phyloP scores from a whole-genome alignment of 2,797 vertebrate species.

The Cygnus olor region DNA sequence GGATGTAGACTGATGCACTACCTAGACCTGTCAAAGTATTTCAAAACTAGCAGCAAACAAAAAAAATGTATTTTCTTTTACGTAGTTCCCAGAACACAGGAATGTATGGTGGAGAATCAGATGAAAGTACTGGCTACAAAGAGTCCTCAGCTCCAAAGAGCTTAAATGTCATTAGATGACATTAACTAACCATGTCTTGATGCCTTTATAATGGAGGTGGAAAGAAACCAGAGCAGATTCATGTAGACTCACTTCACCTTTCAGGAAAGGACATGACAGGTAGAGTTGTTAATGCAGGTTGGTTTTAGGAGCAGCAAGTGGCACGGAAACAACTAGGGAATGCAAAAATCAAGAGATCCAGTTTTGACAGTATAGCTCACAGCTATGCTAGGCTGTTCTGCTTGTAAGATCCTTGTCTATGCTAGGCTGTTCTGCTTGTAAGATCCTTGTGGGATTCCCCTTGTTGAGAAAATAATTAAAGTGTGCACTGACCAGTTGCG shows the following conservation, averaged over 20 bases:
- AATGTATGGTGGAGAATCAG: not conserved
- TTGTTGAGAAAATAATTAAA: not conserved
- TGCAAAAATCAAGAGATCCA: not conserved
- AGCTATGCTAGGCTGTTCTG: not conserved
- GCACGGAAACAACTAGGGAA: not conserved
- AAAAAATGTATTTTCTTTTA: not conserved
- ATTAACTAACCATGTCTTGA: not conserved
- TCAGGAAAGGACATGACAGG: not conserved
- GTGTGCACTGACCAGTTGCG: not conserved
- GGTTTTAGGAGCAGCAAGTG: not conserved
- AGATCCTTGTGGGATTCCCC: not conserved
- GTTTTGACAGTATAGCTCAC: not conserved
- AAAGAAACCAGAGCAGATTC: not conserved
- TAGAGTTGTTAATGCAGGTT: not conserved
- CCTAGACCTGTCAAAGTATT: not conserved
- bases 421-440: not conserved
- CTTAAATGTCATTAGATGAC: slow-evolving; percentile 11
- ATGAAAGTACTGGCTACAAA: not conserved
- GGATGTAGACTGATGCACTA: not conserved
- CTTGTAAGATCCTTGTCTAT: not conserved
- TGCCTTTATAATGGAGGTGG: not conserved
- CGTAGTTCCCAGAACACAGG: not conserved
- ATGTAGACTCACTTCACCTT: not conserved
- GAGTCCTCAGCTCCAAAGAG: not conserved
- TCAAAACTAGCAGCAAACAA: slow-evolving; percentile 37